Percentiles rank a stretch among this genome's conserved stretches.
Evolutionary conservation across 2,797 vertebrate genomes (phyloP).

Genomic region (Presbytis comata): DNA sequence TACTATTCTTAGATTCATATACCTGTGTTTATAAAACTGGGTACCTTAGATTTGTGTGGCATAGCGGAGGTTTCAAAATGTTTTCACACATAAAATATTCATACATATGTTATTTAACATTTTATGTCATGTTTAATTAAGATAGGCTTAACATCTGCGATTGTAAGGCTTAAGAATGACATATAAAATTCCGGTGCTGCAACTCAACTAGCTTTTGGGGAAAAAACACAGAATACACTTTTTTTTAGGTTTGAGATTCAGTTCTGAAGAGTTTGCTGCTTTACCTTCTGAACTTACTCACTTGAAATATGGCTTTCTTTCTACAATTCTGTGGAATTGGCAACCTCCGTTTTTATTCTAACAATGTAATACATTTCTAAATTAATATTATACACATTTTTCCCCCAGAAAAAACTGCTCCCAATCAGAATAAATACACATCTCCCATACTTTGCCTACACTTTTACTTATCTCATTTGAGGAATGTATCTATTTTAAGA

Average conservation of each 20-base stretch:
- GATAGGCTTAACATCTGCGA: not conserved
- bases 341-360: constrained; percentile 24
- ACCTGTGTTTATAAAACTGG: not conserved
- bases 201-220: not conserved
- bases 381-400: not conserved
- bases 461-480: not conserved
- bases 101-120: not conserved
- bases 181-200: not conserved
- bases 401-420: not conserved
- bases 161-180: not conserved
- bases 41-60: not conserved
- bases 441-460: not conserved
- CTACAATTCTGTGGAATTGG: not conserved
- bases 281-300: not conserved
- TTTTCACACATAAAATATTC: constrained; percentile 10
- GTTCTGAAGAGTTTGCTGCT: not conserved
- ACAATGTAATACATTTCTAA: not conserved
- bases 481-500: not conserved
- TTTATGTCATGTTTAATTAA: constrained; percentile 14
- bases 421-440: not conserved
- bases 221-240: not conserved
- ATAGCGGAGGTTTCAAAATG: not conserved
- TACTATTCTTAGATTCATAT: not conserved
- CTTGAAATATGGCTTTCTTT: not conserved
- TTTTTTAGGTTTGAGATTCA: not conserved